Evolutionary conservation across 2,888 invertebrate genomes (phyloP).

Genomic region (Pammene fasciana): DNA sequence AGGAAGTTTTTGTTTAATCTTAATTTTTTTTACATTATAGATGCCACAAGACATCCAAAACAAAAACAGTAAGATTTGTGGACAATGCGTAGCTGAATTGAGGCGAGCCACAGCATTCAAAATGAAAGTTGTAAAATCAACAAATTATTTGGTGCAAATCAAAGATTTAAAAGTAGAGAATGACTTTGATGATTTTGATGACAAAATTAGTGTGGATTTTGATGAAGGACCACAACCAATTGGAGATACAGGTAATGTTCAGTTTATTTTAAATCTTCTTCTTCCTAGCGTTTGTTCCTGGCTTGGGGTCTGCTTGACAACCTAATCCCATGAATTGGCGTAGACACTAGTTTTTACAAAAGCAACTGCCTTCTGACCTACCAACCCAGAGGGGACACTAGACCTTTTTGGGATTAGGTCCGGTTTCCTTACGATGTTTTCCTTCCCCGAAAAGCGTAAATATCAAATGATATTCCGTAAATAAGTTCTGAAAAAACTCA

Average conservation of each 20-base stretch:
- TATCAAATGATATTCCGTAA: no score
- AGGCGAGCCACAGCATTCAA: conserved; percentile 22
- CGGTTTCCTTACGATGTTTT: no score
- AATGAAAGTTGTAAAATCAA: conserved; percentile 3
- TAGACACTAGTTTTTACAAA: no score
- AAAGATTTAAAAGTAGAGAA: conserved; percentile 5
- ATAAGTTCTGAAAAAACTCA: no score
- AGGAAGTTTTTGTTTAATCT: no score
- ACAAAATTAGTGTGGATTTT: conserved; percentile 25
- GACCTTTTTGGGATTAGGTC: no score
- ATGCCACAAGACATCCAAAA: background rate
- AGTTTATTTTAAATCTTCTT: background rate
- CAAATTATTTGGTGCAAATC: background rate
- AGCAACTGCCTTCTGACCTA: no score
- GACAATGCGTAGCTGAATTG: conserved; percentile 13
- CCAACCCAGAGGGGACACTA: no score
- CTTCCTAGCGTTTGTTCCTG: no score
- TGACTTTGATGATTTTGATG: conserved; percentile 29
- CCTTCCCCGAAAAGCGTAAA: no score
- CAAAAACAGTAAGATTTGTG: conserved; percentile 13
- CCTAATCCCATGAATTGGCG: no score
- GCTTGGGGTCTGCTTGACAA: no score
- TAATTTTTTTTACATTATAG: conserved; percentile 7
- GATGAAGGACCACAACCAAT: background rate
- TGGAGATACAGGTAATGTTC: background rate